phyloP scores from a whole-genome alignment of 2,797 vertebrate genomes.

The Limosa lapponica region DNA sequence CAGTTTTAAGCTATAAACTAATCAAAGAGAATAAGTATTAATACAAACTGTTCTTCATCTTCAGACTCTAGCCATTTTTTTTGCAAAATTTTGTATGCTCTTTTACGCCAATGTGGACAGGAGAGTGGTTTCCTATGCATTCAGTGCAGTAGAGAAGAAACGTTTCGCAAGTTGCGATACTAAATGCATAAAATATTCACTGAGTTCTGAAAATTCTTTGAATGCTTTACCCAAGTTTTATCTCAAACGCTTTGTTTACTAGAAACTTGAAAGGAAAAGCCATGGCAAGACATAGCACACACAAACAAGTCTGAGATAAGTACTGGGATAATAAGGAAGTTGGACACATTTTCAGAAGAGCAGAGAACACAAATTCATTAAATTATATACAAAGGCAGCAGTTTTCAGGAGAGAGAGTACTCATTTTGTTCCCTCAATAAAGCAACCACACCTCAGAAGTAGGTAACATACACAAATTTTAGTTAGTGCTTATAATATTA shows the following conservation, averaged over 20 bases:
- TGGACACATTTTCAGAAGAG: background rate
- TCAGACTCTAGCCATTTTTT: background rate
- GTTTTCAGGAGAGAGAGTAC: background rate
- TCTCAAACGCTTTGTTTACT: background rate
- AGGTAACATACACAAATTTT: background rate
- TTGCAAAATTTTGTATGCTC: background rate
- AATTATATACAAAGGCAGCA: background rate
- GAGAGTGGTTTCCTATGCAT: background rate
- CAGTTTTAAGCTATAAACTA: background rate
- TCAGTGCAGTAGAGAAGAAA: background rate
- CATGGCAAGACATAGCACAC: background rate
- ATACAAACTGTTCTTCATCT: background rate
- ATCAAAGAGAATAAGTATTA: background rate
- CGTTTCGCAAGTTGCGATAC: background rate
- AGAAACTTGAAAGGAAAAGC: slow-evolving; percentile 17
- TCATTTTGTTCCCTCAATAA: background rate
- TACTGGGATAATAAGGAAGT: background rate
- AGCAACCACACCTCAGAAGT: background rate
- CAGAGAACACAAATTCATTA: background rate
- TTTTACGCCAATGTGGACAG: background rate
- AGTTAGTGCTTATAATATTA: background rate
- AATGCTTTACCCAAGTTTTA: slow-evolving; percentile 1
- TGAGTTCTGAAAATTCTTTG: slow-evolving; percentile 12
- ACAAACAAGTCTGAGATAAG: background rate
- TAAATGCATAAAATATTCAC: background rate